A percentile compares a stretch with the other conserved stretches of the same genome.
Evolutionary conservation across 2,888 invertebrate genomes (phyloP).

Genomic region (Lycophotia porphyrea): DNA sequence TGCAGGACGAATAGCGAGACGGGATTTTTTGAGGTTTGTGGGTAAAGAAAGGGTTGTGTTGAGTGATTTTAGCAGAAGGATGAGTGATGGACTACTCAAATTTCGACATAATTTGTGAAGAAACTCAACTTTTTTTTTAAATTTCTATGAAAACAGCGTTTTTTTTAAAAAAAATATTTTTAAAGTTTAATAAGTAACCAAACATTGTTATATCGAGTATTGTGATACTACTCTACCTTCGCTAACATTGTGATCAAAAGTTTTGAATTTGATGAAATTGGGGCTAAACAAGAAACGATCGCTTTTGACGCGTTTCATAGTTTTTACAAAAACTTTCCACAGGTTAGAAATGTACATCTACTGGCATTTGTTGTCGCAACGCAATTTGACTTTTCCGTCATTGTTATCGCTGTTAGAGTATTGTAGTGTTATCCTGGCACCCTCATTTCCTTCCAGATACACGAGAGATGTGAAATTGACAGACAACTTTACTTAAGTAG

Average conservation of each 20-base stretch:
- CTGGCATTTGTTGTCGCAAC: neutral
- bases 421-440: neutral
- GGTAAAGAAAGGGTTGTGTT: neutral
- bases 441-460: neutral
- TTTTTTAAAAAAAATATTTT: too few relatives aligned
- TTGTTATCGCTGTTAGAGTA: neutral
- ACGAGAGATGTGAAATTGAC: too few relatives aligned
- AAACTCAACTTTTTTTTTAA: neutral
- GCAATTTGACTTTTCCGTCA: neutral
- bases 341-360: too few relatives aligned
- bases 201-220: neutral
- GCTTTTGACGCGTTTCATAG: neutral
- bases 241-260: neutral
- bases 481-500: too few relatives aligned
- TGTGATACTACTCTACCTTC: neutral
- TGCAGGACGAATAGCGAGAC: slow-evolving; percentile 24
- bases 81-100: too few relatives aligned
- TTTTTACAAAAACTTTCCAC: neutral
- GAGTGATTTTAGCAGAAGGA: neutral
- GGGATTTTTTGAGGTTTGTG: slow-evolving; percentile 11
- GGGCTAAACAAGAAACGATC: neutral
- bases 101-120: neutral
- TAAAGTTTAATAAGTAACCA: neutral
- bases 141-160: neutral
- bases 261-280: neutral